Conservation (phyloP, 2,888 invertebrate genomes). For the Eristalis pertinax region DNA sequence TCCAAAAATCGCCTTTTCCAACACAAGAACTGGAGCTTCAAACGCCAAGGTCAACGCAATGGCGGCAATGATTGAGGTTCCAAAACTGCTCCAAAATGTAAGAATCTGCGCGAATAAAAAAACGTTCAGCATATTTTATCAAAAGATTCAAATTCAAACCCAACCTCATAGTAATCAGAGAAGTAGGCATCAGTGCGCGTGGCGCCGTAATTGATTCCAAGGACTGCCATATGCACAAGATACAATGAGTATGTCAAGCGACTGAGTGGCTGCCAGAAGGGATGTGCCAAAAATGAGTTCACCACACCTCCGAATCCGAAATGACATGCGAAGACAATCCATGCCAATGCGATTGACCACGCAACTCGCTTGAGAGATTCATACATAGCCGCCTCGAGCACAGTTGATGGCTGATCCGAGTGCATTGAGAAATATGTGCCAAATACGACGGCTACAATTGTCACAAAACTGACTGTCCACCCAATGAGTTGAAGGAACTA, state of each 20-base stretch:
- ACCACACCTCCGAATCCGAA: conserved; percentile 70
- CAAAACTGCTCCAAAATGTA: conserved; percentile 56
- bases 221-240: conserved; percentile 53
- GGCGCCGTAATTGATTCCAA: conserved; percentile 15
- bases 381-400: conserved; percentile 65
- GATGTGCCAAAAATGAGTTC: conserved; percentile 57
- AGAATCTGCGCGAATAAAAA: conserved; percentile 42
- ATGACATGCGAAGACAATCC: conserved; percentile 72
- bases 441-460: conserved; percentile 51
- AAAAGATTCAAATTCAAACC: not conserved
- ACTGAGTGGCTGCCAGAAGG: conserved; percentile 68
- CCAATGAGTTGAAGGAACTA: not conserved
- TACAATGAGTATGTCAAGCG: conserved; percentile 70
- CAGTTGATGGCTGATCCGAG: not conserved
- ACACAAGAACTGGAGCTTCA: conserved; percentile 78
- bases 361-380: conserved; percentile 58
- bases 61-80: conserved; percentile 71
- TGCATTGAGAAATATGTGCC: conserved; percentile 24
- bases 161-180: conserved; percentile 33
- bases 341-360: conserved; percentile 63
- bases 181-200: conserved; percentile 37
- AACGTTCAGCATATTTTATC: not conserved
- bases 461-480: conserved; percentile 33
- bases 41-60: conserved; percentile 77
- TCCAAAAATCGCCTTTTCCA: conserved; percentile 75